phyloP scores from a whole-genome alignment of 2,797 vertebrate species.

The Nannoperca australis region DNA sequence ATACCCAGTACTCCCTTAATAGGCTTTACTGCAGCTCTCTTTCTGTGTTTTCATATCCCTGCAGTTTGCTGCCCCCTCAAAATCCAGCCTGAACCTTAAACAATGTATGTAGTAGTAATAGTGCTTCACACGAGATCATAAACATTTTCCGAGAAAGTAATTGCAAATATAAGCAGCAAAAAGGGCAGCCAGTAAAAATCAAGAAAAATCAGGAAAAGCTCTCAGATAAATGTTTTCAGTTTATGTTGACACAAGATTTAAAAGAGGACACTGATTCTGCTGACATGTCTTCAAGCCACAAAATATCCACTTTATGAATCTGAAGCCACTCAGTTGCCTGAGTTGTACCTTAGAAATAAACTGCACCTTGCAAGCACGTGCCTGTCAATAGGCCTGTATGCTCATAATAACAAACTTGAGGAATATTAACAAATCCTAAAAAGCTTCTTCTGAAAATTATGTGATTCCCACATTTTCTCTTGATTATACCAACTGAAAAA shows the following conservation, averaged over 20 bases:
- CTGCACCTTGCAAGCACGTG: background rate
- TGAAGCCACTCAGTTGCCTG: background rate
- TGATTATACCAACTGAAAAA: background rate
- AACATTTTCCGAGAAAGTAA: no score
- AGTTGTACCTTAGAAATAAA: background rate
- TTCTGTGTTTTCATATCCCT: constrained; percentile 2
- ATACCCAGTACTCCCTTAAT: background rate
- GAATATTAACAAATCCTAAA: background rate
- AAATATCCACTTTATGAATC: constrained; percentile 30
- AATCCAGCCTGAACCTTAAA: background rate
- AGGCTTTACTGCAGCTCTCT: constrained; percentile 26
- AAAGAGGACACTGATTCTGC: no score
- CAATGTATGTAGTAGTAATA: constrained; percentile 3
- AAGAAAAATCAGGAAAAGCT: no score
- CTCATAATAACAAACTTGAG: background rate
- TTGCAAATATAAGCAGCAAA: no score
- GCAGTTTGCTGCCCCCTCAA: constrained; percentile 12
- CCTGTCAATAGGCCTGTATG: background rate
- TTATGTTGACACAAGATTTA: no score
- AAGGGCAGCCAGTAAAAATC: no score
- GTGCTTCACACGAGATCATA: no score
- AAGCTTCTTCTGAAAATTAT: background rate
- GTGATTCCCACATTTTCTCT: background rate
- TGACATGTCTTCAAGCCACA: no score
- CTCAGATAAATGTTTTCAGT: no score